Evolutionary conservation across 2,888 invertebrate species (phyloP).

Genomic region (Bibio marci): DNA sequence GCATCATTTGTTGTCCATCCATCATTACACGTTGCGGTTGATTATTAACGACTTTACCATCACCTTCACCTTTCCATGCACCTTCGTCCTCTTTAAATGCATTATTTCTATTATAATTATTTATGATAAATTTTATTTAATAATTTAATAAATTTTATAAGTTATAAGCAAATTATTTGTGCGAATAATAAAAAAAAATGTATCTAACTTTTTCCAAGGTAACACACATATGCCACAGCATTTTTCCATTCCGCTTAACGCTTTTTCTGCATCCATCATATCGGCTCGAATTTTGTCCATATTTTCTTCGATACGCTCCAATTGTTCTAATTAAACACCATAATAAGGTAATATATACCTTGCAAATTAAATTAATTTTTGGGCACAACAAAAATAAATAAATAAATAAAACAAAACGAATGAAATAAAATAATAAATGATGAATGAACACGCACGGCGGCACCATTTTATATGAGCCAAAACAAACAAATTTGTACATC

Average conservation of each 20-base stretch:
- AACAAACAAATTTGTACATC: too few species aligned
- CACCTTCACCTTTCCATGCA: constrained; percentile 97
- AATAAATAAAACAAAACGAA: too few species aligned
- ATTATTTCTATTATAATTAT: constrained; percentile 33
- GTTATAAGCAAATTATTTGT: too few species aligned
- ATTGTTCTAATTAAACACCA: constrained; percentile 83
- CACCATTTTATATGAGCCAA: too few species aligned
- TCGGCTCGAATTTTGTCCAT: constrained; percentile 98
- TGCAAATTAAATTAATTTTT: too few species aligned
- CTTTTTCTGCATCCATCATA: constrained; percentile 96
- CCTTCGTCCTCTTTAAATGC: constrained; percentile 51
- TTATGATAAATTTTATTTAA: background rate
- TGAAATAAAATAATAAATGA: too few species aligned
- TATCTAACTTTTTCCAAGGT: constrained; percentile 81
- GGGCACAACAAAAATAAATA: too few species aligned
- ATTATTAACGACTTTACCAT: constrained; percentile 93
- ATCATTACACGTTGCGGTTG: constrained; percentile 91
- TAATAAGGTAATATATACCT: too few species aligned
- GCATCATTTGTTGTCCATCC: constrained; percentile 80
- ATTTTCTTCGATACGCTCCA: constrained; percentile 95
- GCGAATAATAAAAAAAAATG: too few species aligned
- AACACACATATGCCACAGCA: constrained; percentile 92
- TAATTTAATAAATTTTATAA: background rate
- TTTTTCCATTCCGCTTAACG: constrained; percentile 94
- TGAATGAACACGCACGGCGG: too few species aligned